phyloP scores from a whole-genome alignment of 1,140 invertebrate genomes.

The Stenopsyche tienmushanensis region DNA sequence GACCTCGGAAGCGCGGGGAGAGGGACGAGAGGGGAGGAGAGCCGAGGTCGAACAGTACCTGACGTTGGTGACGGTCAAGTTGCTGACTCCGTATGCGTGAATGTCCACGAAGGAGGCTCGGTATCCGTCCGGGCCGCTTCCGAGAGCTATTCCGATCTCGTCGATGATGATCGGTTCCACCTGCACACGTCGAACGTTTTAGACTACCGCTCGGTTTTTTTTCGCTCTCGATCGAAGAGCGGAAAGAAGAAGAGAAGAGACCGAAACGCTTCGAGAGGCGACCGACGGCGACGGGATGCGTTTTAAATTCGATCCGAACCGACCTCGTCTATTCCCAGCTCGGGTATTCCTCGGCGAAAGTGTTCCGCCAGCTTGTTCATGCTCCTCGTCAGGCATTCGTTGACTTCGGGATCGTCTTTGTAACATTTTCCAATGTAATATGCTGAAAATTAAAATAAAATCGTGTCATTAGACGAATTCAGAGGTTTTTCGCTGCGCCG shows the following conservation, averaged over 20 bases:
- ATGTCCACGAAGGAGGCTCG: conserved; percentile 75
- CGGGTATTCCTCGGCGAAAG: conserved; percentile 68
- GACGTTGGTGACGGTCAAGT: conserved; percentile 72
- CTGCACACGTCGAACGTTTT: conserved; percentile 46
- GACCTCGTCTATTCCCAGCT: conserved; percentile 63
- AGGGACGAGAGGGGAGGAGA: too few species aligned
- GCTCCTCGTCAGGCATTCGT: conserved; percentile 68
- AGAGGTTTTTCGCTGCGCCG: too few species aligned
- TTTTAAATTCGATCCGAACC: too few species aligned
- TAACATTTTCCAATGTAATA: conserved; percentile 71
- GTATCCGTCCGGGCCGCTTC: conserved; percentile 75
- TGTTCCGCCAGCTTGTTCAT: conserved; percentile 70
- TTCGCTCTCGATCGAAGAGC: too few species aligned
- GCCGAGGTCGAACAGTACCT: too few species aligned
- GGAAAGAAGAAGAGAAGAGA: too few species aligned
- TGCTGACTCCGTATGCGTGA: conserved; percentile 74
- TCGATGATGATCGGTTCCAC: conserved; percentile 76
- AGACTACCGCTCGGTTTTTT: too few species aligned
- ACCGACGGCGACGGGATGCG: too few species aligned
- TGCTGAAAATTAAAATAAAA: conserved; percentile 50
- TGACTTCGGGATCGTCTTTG: conserved; percentile 65
- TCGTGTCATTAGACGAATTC: too few species aligned
- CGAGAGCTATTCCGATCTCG: conserved; percentile 75
- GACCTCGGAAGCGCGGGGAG: too few species aligned
- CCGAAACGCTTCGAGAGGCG: too few species aligned